phyloP scores from a whole-genome alignment of 2,113 vertebrate genomes.

The Sorex araneus region DNA sequence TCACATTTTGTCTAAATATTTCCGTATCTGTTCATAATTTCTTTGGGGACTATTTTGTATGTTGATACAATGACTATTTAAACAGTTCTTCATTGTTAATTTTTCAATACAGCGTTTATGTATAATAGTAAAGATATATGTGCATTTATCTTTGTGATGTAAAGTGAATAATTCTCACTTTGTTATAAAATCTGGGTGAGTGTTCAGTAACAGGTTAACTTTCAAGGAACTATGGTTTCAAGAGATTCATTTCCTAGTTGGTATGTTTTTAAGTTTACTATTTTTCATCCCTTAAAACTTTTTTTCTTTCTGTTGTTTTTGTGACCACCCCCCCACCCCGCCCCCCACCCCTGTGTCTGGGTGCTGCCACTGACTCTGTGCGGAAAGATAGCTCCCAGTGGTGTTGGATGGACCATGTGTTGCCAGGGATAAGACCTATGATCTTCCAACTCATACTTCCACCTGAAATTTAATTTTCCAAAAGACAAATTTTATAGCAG shows the following conservation, averaged over 20 bases:
- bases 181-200: neutral
- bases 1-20: neutral
- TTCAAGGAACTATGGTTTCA: neutral
- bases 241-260: conserved; percentile 20
- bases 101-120: neutral
- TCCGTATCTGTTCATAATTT: neutral
- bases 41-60: neutral
- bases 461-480: no score
- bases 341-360: neutral
- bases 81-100: neutral
- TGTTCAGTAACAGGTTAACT: no score
- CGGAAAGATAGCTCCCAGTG: no score
- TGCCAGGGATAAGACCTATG: no score
- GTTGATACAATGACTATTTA: neutral
- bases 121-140: conserved; percentile 3
- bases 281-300: neutral
- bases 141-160: neutral
- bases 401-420: no score
- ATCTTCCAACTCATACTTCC: neutral
- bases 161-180: conserved; percentile 53
- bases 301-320: conserved; percentile 8
- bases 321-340: neutral
- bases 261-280: neutral
- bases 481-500: no score
- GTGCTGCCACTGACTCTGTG: neutral